Evolutionary conservation across 2,113 vertebrate genomes (phyloP).

Genomic region (Phylloscopus trochilus): DNA sequence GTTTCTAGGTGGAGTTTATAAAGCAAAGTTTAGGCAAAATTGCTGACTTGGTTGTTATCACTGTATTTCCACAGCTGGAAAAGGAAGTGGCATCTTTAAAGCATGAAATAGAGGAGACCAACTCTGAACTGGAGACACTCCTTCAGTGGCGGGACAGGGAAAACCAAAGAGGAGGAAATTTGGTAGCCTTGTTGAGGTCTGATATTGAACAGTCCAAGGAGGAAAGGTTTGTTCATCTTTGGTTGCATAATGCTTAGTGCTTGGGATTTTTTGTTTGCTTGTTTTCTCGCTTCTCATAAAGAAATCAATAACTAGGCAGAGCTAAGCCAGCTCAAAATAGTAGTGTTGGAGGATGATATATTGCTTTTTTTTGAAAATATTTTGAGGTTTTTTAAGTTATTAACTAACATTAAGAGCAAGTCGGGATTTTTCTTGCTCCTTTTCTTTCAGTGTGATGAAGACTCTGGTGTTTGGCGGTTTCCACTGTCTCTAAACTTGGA

Average conservation of each 20-base stretch:
- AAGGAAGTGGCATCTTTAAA: conserved; percentile 76
- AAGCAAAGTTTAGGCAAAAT: not conserved
- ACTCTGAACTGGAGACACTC: conserved; percentile 78
- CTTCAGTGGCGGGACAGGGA: conserved; percentile 81
- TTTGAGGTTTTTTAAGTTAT: not conserved
- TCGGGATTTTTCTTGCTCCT: not conserved
- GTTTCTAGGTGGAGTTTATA: not conserved
- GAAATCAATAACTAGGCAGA: not conserved
- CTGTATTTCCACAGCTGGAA: conserved; percentile 74
- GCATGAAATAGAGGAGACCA: conserved; percentile 73
- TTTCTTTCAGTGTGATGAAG: not conserved
- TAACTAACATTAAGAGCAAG: not conserved
- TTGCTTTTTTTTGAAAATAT: not conserved
- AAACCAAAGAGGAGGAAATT: conserved; percentile 81
- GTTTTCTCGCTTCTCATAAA: not conserved
- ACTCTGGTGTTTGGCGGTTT: not conserved
- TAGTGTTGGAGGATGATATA: not conserved
- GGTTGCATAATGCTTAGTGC: not conserved
- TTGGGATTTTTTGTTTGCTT: not conserved
- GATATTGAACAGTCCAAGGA: conserved; percentile 77
- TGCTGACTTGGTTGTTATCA: not conserved
- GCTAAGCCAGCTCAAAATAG: not conserved
- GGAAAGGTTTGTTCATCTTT: conserved; percentile 76
- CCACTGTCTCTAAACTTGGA: not conserved
- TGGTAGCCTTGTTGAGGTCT: conserved; percentile 82